phyloP scores from a whole-genome alignment of 2,113 vertebrate species.

The Campylomormyrus numenius region DNA sequence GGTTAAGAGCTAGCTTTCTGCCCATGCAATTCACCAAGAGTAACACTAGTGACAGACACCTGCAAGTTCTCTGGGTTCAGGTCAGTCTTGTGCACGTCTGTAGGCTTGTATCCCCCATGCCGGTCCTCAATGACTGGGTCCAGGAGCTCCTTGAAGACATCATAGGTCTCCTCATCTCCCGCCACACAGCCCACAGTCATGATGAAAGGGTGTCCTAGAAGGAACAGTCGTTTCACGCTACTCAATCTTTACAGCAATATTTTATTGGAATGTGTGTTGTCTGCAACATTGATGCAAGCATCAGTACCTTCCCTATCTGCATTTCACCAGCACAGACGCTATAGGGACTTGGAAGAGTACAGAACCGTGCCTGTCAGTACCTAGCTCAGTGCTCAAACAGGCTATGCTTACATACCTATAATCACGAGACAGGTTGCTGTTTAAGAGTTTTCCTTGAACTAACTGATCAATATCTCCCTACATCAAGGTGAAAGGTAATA shows the following conservation, averaged over 20 bases:
- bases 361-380: background rate
- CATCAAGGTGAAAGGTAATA: background rate
- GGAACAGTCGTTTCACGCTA: background rate
- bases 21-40: background rate
- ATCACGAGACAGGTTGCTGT: background rate
- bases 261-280: background rate
- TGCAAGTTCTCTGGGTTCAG: constrained; percentile 78
- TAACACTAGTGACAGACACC: constrained; percentile 48
- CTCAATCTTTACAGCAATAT: background rate
- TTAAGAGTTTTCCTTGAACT: no score
- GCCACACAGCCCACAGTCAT: constrained; percentile 91
- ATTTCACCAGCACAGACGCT: background rate
- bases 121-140: constrained; percentile 89
- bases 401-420: background rate
- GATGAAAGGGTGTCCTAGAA: constrained; percentile 84
- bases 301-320: background rate
- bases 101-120: constrained; percentile 87
- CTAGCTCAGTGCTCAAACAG: background rate
- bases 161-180: constrained; percentile 85
- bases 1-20: background rate
- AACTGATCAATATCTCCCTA: background rate
- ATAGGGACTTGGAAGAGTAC: background rate
- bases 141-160: constrained; percentile 80
- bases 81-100: constrained; percentile 87
- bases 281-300: background rate